Evolutionary conservation across 2,113 vertebrate species (phyloP), one percentile per base, ranked within the genome.

Genomic region (Eleginops maclovinus): DNA sequence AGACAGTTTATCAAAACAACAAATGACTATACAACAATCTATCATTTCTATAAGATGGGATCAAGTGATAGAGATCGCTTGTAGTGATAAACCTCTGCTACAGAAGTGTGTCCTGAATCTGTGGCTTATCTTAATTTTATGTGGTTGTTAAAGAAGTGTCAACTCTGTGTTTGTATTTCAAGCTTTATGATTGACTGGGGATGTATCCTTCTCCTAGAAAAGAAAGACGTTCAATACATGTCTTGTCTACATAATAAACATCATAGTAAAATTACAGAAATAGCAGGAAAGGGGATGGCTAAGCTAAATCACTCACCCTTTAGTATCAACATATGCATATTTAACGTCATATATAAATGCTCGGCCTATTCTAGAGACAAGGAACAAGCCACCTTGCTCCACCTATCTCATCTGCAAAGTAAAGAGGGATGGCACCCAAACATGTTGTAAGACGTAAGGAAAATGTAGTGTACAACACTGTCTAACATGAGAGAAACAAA

Each of bases 341-440:
- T 36, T 36, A 36, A 36, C 1, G 31, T 36, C 31, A 36, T 36
- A 36, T 36, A 36, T 36, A 36, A 36, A 36, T 36, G 31, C 9
- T 8, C 31, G 31, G 8, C 46, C 49, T 36, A 36, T 36, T 36
- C 5, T 36, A 36, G 31, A 8, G 31, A 36, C 31, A 36, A 16
- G 61, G 36, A 67, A 56, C 14, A 31, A 41, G 28, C n/a, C 28
- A 12, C 14, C 36, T n/a, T 15, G 11, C 15, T 69, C 19, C 40
- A 28, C 43, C 36, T 51, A 36, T 75, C 47, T 75, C 76, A 76
- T 77, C 58, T 74, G 64, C 50, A 70, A 60, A 80, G 62, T 77
- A 53, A 50, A 17, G 1, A 68, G 50, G 72, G 67, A 72, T 14
- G n/a, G 59, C 46, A 65, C 61, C 71, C 79, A 72, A 58, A 66